Evolutionary conservation across 1,140 invertebrate genomes (phyloP), one percentile per base, ranked within the genome.

Genomic region (Procambarus clarkii): DNA sequence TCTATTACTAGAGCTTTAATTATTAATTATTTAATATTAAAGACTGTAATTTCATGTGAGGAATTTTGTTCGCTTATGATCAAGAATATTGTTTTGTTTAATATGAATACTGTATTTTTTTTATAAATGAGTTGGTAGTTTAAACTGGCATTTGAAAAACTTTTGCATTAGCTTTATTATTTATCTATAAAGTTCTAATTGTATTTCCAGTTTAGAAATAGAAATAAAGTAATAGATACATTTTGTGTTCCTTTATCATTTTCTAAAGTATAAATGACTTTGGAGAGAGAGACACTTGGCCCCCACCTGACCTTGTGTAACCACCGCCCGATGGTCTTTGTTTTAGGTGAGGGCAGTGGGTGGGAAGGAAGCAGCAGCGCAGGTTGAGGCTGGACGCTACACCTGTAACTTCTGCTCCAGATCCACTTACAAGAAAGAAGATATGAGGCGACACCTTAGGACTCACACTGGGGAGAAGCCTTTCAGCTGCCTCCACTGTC

Each of bases 401-500:
- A 88, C 78, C 77, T 88, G 86, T 80, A 81, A 69, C 77, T 80
- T 88, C 86, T 88, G 86, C 78, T 81, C 78, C 58, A 54, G 64
- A 44, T 80, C 86, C 18, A 69, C 86, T 21, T 88, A 44, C 86
- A 88, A 88, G 78, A 88, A 88, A 69, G 86, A 88, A 80, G 86
- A 88, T 50, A 88, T 88, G 86, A 64, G 86, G 45, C 74, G 86
- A 60, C 86, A 88, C 45, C 46, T 88, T 24, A 77, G 86, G 60
- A 88, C 78, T 71, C 86, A 88, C 58, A 88, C 86, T 45, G 86
- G 86, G 11, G 86, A 88, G 24, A 88, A 88, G 50, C 86, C 86
- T 45, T 88, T 88, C 60, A 80, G 50, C 34, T 88, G 86, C 45
- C 77, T 50, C 21, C 60, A 88, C 60, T 88, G 86, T 45, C 78